These are phyloP conservation scores for Hypercompe scribonia DNA, from an alignment of 2,888 invertebrate species.

Conservation along the genomic window DNA sequence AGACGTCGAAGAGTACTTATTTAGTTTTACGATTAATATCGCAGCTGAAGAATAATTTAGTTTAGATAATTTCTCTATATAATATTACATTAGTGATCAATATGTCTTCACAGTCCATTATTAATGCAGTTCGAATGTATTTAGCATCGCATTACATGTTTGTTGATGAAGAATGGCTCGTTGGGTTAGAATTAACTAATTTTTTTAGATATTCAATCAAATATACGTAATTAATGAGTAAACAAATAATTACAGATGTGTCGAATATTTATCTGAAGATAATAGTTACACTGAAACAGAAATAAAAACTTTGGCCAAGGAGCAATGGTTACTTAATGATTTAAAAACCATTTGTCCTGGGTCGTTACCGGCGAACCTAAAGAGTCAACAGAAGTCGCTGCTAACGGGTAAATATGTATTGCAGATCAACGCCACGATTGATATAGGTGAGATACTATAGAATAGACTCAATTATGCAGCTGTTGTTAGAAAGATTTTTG, in stretches of 20 bases:
- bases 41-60: too few relatives aligned
- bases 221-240: neutral
- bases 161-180: slow-evolving; percentile 76
- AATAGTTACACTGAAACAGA: slow-evolving; percentile 75
- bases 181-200: slow-evolving; percentile 63
- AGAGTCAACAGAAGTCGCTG: slow-evolving; percentile 73
- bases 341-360: slow-evolving; percentile 88
- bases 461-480: too few relatives aligned
- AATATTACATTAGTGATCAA: neutral
- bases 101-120: slow-evolving; percentile 39
- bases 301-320: slow-evolving; percentile 85
- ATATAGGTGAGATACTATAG: slow-evolving; percentile 83
- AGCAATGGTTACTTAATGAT: slow-evolving; percentile 90
- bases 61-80: too few relatives aligned
- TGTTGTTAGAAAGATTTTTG: too few relatives aligned
- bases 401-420: slow-evolving; percentile 87
- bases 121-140: slow-evolving; percentile 66
- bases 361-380: slow-evolving; percentile 86
- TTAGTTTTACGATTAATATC: too few relatives aligned
- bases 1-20: too few relatives aligned
- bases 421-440: slow-evolving; percentile 87
- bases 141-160: slow-evolving; percentile 70
- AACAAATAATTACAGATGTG: slow-evolving; percentile 71
- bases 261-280: slow-evolving; percentile 84
- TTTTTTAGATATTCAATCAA: neutral